Base-by-base conservation (phyloP, 2,113 vertebrate genomes). In the Seriola dumerili region DNA sequence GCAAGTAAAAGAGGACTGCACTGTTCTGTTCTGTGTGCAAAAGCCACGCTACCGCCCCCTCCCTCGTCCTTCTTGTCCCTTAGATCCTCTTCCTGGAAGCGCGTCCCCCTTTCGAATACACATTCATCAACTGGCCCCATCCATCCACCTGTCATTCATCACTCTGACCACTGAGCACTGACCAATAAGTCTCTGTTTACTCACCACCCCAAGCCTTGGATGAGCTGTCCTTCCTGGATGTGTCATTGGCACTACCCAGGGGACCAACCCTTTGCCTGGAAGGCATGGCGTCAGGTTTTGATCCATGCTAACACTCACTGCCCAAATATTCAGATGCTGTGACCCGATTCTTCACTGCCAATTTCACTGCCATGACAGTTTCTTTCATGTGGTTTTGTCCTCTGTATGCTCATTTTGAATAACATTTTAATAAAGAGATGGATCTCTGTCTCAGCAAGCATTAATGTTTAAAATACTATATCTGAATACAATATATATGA, bases 61-160 rank as follows among this genome's bases (percentile, higher is more conserved):
- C 42, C 50, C n/a, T 69, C 38, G 3, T 68, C 25, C 57, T 19
- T 13, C 73, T 88, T 87, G 72, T 86, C 44, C n/a, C 42, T 87
- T n/a, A 73, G n/a, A 74, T 32, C 38, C 23, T 29, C 65, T 92
- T 90, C 81, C 85, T 85, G 83, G 86, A 87, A 92, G 40, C 44
- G 3, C 19, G 52, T 25, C 32, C 55, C 50, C 52, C 44, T 40
- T 5, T 5, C 44, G 36, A 6, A 65, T 40, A 70, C 50, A 54
- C 62, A 76, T 62, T 81, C 42, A 85, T 72, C 65, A 74, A 21
- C 50, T 3, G 59, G 21, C 17, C 54, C 32, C 67, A 71, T 86
- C 69, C 36, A 42, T 78, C 59, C 19, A 38, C 68, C 14, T 42
- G 64, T 72, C 23, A 73, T 64, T 85, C 71, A 70, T 79, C 67